These are phyloP conservation scores for Megaceryle alcyon DNA, from an alignment of 2,797 vertebrate species.

Conservation along the genomic window DNA sequence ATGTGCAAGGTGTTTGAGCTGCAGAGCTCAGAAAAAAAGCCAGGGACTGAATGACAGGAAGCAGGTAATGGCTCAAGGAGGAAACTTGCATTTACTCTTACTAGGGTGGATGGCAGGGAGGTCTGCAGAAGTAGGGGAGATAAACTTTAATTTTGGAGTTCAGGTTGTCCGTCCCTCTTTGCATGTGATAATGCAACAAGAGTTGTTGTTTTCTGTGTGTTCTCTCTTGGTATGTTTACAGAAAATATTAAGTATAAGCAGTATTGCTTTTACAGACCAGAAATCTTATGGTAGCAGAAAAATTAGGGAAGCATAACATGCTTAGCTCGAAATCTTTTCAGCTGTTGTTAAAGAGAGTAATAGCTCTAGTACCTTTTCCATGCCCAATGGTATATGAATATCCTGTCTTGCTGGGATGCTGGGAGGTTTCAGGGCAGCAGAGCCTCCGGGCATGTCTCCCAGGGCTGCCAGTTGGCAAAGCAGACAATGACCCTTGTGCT, in stretches of 20 bases:
- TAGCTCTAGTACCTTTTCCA: not conserved
- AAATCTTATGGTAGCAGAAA: not conserved
- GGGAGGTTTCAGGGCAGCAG: not conserved
- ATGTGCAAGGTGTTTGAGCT: not conserved
- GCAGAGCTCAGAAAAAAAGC: not conserved
- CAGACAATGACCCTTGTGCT: accelerated
- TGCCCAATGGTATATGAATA: not conserved
- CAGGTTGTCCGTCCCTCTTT: accelerated
- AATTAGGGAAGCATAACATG: not conserved
- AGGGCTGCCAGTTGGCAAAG: not conserved
- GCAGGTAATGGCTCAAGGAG: not conserved
- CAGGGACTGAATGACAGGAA: not conserved
- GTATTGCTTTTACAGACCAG: not conserved
- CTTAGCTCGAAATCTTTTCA: not conserved
- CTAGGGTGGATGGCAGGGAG: not conserved
- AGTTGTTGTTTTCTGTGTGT: not conserved
- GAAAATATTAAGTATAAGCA: not conserved
- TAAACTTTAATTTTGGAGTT: not conserved
- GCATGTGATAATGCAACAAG: not conserved
- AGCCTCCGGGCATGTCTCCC: not conserved
- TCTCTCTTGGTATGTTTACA: not conserved
- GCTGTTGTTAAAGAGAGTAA: not conserved
- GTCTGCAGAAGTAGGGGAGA: not conserved
- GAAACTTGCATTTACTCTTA: not conserved
- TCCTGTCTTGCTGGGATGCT: not conserved